These are phyloP conservation scores for Plagiodera versicolora DNA, from an alignment of 2,888 invertebrate genomes.

Conservation along the genomic window DNA sequence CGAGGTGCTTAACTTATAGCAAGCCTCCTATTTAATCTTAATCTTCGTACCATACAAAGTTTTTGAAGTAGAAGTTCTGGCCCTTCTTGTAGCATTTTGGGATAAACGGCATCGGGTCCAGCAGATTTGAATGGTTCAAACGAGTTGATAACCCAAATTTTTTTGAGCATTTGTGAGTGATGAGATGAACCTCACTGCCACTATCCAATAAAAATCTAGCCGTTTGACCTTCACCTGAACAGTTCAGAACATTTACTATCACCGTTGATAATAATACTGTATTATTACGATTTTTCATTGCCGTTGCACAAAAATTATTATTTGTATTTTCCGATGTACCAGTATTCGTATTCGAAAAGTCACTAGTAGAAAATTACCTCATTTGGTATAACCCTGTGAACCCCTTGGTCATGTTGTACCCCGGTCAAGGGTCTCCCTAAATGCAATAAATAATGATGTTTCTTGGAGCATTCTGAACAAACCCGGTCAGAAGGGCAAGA, in stretches of 20 bases:
- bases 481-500: background rate
- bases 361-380: background rate
- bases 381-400: background rate
- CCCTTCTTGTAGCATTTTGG: no score
- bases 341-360: background rate
- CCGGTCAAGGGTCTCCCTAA: background rate
- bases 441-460: background rate
- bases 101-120: no score
- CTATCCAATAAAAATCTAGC: slow-evolving; percentile 1
- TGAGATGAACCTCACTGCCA: background rate
- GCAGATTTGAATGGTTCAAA: no score
- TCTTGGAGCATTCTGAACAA: background rate
- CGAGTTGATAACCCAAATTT: background rate
- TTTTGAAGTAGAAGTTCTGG: no score
- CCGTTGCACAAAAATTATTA: background rate
- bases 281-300: background rate
- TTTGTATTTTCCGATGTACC: background rate
- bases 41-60: no score
- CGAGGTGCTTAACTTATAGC: no score
- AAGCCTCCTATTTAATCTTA: no score
- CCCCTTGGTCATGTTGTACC: background rate
- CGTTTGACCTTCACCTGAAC: background rate
- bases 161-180: background rate
- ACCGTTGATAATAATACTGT: slow-evolving; percentile 2
- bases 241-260: background rate